Base-by-base conservation (phyloP, 2,797 vertebrate genomes). In the Protosalanx chinensis region DNA sequence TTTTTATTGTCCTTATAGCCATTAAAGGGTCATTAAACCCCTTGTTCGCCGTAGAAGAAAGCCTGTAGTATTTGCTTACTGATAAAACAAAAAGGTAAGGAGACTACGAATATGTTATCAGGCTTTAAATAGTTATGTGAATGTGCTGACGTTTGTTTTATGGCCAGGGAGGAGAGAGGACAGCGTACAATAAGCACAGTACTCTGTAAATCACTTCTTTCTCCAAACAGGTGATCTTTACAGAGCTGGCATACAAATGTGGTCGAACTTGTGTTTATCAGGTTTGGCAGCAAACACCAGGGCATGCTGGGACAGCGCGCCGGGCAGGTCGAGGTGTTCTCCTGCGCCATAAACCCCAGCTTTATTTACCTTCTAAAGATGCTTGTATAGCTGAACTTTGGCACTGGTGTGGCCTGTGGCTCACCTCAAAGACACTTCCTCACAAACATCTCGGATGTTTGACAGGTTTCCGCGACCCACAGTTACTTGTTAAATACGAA, bases 301-400 rank as follows among this genome's bases (percentile, higher is more conserved):
- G 80, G 66, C 70, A 65, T 79, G 83, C 79, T 79, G 76, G 80
- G 83, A 74, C 79, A 77, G 69, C 53, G 63, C 68, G 80, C 59
- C 27, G 64, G 64, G 70, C 79, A 75, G 64, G 63, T 49, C 18
- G 23, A 67, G 71, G 75, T 87, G 67, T 78, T 68, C 67, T 70
- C 69, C 72, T 67, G 71, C 76, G 62, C 77, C 74, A 64, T 80
- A 87, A 90, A 88, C 87, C 87, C 87, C 78, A 77, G 79, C 80
- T 84, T 79, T 79, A 81, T 87, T 85, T 81, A 71, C 72, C 75
- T 63, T 71, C 79, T 71, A 72, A 81, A 85, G 81, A 79, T 49
- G 64, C 67, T 76, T 75, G 76, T 81, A 72, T 6, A 35, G 75
- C 72, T 83, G 76, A 77, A 76, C 78, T 76, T 79, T 84, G 79